phyloP scores from a whole-genome alignment of 2,888 invertebrate species.

The Matsumyia berberina region DNA sequence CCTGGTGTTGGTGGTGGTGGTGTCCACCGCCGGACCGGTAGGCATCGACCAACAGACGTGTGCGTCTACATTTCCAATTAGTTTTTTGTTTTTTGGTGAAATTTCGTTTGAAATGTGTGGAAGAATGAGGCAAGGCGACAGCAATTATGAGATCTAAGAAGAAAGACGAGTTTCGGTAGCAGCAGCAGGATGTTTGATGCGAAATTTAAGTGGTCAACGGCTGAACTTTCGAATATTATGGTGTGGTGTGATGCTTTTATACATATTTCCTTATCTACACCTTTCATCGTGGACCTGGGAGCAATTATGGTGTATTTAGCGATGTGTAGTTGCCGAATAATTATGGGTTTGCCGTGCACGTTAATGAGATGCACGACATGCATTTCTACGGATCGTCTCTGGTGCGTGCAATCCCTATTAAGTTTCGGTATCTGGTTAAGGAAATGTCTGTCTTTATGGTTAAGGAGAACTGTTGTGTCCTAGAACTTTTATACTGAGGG shows the following conservation, averaged over 20 bases:
- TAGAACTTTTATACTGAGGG: too few species aligned
- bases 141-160: slow-evolving; percentile 47
- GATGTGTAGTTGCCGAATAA: not conserved
- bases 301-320: not conserved
- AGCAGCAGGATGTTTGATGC: slow-evolving; percentile 1
- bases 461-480: too few species aligned
- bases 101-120: slow-evolving; percentile 50
- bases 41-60: slow-evolving; percentile 27
- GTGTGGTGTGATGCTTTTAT: not conserved
- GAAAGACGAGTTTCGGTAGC: slow-evolving; percentile 28
- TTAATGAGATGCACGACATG: too few species aligned
- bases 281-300: not conserved
- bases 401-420: too few species aligned
- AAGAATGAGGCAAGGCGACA: slow-evolving; percentile 16
- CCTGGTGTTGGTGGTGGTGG: slow-evolving; percentile 44
- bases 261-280: not conserved
- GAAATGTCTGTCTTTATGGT: too few species aligned
- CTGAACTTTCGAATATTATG: not conserved
- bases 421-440: too few species aligned
- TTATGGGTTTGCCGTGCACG: not conserved
- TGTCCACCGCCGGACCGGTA: not conserved
- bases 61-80: slow-evolving; percentile 73
- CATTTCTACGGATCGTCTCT: too few species aligned
- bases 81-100: slow-evolving; percentile 46
- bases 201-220: not conserved